Base-by-base conservation (phyloP, 2,797 vertebrate genomes). In the Atherinosoma microstoma region DNA sequence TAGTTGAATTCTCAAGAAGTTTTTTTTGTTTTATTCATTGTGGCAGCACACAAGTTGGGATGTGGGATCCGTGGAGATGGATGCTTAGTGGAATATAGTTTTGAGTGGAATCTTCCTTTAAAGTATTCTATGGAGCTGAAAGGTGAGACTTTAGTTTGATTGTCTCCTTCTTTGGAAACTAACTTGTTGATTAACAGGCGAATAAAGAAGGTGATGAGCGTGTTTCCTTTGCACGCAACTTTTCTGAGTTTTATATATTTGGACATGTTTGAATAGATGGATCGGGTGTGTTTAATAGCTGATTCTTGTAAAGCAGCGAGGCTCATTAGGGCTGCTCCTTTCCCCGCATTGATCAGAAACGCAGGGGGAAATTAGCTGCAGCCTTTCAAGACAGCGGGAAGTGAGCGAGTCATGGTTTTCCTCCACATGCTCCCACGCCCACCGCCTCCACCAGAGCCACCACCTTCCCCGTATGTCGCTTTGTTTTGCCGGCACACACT, bases 181-280 rank as follows among this genome's bases (percentile, higher is more conserved):
- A 70, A 90, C 88, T 90, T 90, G 88, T 87, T 89, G 91, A 87
- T 85, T 10, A 70, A 30, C 13, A 1, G 13, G 36, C 22, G 57
- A 45, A n/a, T 45, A 38, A 57, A 27, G 22, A 22, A 27, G 8
- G 0, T 7, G 45, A n/a, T 35, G 24, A 54, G 27, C n/a, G 5
- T 68, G 30, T 10, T 67, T 54, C 27, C 30, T 51, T 53, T 38
- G 29, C 18, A 4, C 15, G 2, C 47, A 79, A 83, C 64, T 76
- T 87, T 68, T 61, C 2, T 8, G 54, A 74, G 65, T 66, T 67
- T 40, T 36, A 5, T 10, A 0, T 70, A 40, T 24, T 2, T 45
- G 40, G 40, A 42, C 15, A 45, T 56, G 51, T 34, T 71, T 53
- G 60, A 74, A 63, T 66, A 30, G 35, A 40, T 63, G 3, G 54